Evolutionary conservation across 2,888 invertebrate genomes (phyloP), one percentile per base, ranked within the genome.

Genomic region (Eurytoma adleriae): DNA sequence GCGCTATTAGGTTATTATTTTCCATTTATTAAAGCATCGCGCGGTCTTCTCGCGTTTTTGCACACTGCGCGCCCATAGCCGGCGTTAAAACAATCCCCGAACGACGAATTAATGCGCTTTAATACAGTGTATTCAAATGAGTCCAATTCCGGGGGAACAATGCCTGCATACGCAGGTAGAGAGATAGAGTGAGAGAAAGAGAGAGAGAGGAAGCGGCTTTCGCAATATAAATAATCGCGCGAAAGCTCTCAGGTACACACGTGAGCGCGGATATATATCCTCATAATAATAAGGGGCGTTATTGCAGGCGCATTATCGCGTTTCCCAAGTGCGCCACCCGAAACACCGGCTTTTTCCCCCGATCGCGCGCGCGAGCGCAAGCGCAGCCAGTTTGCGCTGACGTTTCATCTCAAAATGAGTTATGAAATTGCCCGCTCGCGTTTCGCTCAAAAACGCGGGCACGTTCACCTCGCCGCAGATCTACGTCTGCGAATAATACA

Each of bases 381-480:
- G 40, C 40, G 40, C 24, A 18, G 48, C 64, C 50, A 50, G 40
- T n/a, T 52, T 24, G 4, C 56, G 16, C 72, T n/a, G 64, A 66
- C 66, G 48, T 64, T 75, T 68, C 67, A 75, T 75, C 52, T 75
- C 67, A 18, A 68, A 68, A 64, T 59, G 75, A 75, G 18, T 75
- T 75, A 75, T 75, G 68, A 30, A 67, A 75, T 75, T 61, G 57
- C 50, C 59, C 16, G 40, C 56, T 27, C 40, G 14, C 40, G 40
- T 40, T 40, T 40, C 40, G 40, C 1, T 40, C 40, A 40, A 40
- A 40, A 40, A 40, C 40, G 40, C 27, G 54, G n/a, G 40, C 54
- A 54, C n/a, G 68, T 54, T 16, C 18, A 20, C 13, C 66, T 13
- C 50, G 66, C 50, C 40, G 40, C 40, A 40, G 40, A 40, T 40